These are phyloP conservation scores for Dryomyza anilis DNA, from an alignment of 2,888 invertebrate species.

Conservation along the genomic window DNA sequence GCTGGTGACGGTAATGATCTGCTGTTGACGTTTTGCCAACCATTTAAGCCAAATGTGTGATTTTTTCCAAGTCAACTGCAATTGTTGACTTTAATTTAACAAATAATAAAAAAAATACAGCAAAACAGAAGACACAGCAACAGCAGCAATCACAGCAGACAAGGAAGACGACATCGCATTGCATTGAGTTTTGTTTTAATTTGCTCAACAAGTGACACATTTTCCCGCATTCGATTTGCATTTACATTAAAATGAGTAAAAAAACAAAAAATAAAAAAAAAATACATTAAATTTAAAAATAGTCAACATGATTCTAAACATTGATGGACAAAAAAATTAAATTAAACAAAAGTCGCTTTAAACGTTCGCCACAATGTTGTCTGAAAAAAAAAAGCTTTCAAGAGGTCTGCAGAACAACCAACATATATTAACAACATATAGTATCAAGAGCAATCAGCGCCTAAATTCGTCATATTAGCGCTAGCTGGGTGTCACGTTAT, in stretches of 20 bases:
- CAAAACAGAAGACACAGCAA: neutral
- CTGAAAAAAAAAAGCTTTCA: neutral
- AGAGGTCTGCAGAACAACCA: neutral
- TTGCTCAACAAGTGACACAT: conserved; percentile 39
- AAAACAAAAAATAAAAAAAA: neutral
- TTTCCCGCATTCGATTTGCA: conserved; percentile 16
- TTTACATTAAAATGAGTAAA: neutral
- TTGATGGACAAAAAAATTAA: neutral
- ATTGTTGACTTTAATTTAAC: neutral
- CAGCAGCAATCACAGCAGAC: neutral
- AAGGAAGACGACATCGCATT: conserved; percentile 18
- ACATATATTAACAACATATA: no score
- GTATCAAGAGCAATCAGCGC: neutral
- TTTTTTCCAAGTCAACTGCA: neutral
- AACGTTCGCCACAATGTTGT: neutral
- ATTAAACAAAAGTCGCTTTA: neutral
- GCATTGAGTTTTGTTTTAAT: conserved; percentile 28
- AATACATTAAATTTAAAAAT: neutral
- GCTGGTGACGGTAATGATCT: conserved; percentile 15
- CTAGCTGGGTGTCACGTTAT: conserved; percentile 12
- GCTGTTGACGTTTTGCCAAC: conserved; percentile 12
- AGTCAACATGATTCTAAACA: conserved; percentile 1
- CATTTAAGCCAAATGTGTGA: neutral
- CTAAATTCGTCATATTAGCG: conserved; percentile 18
- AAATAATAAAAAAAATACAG: neutral